Base-by-base conservation (phyloP, 2,113 vertebrate genomes). In the Mungos mungo region DNA sequence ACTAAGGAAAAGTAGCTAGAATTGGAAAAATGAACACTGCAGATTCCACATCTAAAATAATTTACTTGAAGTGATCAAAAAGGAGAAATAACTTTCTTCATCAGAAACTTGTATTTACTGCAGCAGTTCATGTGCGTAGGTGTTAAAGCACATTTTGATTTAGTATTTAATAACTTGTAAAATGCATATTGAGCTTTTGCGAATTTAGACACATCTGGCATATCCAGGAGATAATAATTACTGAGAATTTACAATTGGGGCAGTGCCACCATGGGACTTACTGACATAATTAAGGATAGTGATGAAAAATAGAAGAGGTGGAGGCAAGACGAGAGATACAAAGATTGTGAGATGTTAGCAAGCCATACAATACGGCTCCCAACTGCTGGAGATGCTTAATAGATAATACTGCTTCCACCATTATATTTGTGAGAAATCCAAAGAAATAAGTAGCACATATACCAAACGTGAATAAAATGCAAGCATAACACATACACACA, bases 91-190 rank as follows among this genome's bases (percentile, higher is more conserved):
- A 29, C 15, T 96, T 80, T 93, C 50, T 86, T 96, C 31, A 79
- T 87, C 68, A 93, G 41, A 88, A 77, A 79, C 41, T 72, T 88
- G 52, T 95, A 97, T 94, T 97, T 82, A 92, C n/a, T 84, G 71
- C 23, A 92, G 41, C 60, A 80, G 65, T 93, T 96, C 72, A 91
- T 4, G 18, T 57, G 38, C 3, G 0, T 90, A 85, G 89, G 45
- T 77, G 38, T 84, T 91, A 80, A 93, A 93, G 31, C 50, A 83
- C 50, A 80, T 77, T 95, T 97, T 90, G n/a, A 66, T 88, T 96
- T 93, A 82, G 27, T 96, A 84, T 95, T 96, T 96, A 96, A 76
- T 90, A 94, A 96, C 69, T 94, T 92, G 57, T 96, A 50, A 94
- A 96, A 92, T 92, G 47, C 5, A 72, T 68, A 88, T 41, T 94